These are phyloP conservation scores for Platycheirus rosarum DNA, from an alignment of 2,888 invertebrate species.

Conservation along the genomic window DNA sequence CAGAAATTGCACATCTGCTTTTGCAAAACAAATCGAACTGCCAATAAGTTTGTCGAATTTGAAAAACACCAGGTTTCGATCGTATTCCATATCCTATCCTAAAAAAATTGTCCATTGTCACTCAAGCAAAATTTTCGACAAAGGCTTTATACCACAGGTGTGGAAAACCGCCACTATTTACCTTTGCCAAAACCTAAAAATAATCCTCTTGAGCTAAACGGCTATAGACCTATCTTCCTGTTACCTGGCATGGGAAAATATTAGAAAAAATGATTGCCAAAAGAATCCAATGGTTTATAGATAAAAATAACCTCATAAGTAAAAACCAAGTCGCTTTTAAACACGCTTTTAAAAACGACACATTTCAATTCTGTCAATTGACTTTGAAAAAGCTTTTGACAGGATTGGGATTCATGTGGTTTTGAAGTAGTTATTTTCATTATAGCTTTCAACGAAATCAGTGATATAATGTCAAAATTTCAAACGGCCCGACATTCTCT, in stretches of 20 bases:
- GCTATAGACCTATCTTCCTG: neutral
- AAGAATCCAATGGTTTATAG: neutral
- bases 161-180: neutral
- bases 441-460: neutral
- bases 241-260: neutral
- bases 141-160: neutral
- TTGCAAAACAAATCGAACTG: neutral
- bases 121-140: neutral
- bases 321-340: too few species aligned
- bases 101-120: neutral
- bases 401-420: too few species aligned
- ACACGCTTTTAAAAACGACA: too few species aligned
- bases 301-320: too few species aligned
- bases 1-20: neutral
- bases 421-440: neutral
- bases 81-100: neutral
- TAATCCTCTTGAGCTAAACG: neutral
- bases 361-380: too few species aligned
- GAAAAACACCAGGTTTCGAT: neutral
- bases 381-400: too few species aligned
- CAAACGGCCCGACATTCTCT: neutral
- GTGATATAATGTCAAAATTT: neutral
- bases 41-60: neutral
- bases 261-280: neutral
- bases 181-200: slow-evolving; percentile 1